Evolutionary conservation across 2,888 invertebrate genomes (phyloP).

Genomic region (Cantharis rufa): DNA sequence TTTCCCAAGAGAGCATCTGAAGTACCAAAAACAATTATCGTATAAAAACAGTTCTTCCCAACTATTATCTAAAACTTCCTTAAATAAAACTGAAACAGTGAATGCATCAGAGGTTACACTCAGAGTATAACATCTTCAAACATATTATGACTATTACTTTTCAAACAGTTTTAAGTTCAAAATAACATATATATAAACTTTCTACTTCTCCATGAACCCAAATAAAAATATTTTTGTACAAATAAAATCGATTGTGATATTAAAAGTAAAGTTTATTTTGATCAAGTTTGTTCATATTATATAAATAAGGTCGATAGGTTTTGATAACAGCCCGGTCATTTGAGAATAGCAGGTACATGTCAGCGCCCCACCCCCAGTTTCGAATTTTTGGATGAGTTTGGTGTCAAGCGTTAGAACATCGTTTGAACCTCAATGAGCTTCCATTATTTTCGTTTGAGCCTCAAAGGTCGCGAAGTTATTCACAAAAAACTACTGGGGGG

Average conservation of each 20-base stretch:
- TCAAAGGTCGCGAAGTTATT: too few relatives aligned
- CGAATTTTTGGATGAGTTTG: too few relatives aligned
- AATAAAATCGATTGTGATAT: background rate
- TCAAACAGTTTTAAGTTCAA: too few relatives aligned
- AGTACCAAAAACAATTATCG: background rate
- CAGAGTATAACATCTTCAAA: too few relatives aligned
- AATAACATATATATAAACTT: background rate
- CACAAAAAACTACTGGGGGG: too few relatives aligned
- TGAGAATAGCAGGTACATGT: too few relatives aligned
- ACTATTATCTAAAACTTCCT: too few relatives aligned
- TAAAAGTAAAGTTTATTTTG: background rate
- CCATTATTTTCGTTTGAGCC: too few relatives aligned
- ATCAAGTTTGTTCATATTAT: background rate
- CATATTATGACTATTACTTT: too few relatives aligned
- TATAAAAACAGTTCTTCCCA: background rate
- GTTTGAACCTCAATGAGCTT: too few relatives aligned
- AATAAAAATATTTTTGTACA: background rate
- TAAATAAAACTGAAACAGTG: background rate
- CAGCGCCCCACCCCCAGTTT: too few relatives aligned
- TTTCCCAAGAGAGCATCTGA: background rate
- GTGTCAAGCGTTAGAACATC: too few relatives aligned
- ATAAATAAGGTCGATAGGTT: background rate
- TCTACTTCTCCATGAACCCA: background rate
- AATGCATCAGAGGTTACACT: background rate
- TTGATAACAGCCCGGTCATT: background rate